Conservation (phyloP, 2,888 invertebrate genomes). For the Muschampia plurimacula region DNA sequence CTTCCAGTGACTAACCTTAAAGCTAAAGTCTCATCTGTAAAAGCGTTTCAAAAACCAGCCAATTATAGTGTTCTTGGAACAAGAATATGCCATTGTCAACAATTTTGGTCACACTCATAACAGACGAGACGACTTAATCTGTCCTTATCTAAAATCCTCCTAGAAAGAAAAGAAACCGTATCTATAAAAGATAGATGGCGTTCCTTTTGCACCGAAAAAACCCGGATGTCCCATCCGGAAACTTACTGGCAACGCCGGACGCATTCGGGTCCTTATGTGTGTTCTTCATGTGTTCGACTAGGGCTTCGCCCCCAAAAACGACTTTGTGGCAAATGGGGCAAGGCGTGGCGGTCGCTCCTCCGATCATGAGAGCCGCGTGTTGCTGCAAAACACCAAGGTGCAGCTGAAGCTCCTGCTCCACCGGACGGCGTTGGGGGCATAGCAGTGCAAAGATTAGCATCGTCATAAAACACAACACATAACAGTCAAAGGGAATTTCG, state of each 20-base stretch:
- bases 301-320: conserved; percentile 96
- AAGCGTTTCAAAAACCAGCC: conserved; percentile 47
- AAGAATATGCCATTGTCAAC: conserved; percentile 4
- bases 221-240: conserved; percentile 59
- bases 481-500: conserved; percentile 63
- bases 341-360: conserved; percentile 96
- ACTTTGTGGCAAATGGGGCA: conserved; percentile 98
- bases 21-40: conserved; percentile 73
- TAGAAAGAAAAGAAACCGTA: conserved; percentile 50
- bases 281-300: conserved; percentile 98
- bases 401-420: conserved; percentile 93
- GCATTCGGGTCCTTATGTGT: conserved; percentile 97
- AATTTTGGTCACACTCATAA: conserved; percentile 47
- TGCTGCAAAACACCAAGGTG: conserved; percentile 98
- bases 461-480: conserved; percentile 59
- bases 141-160: conserved; percentile 36
- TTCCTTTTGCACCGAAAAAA: conserved; percentile 51
- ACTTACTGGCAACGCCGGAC: conserved; percentile 95
- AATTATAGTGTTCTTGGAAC: conserved; percentile 8
- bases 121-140: conserved; percentile 51
- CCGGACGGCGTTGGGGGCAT: conserved; percentile 80
- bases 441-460: conserved; percentile 79
- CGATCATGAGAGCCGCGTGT: conserved; percentile 96
- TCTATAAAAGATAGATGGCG: conserved; percentile 51
- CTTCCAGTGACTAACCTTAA: conserved; percentile 80